phyloP scores from a whole-genome alignment of 1,140 invertebrate species.

The Capitella teleta region DNA sequence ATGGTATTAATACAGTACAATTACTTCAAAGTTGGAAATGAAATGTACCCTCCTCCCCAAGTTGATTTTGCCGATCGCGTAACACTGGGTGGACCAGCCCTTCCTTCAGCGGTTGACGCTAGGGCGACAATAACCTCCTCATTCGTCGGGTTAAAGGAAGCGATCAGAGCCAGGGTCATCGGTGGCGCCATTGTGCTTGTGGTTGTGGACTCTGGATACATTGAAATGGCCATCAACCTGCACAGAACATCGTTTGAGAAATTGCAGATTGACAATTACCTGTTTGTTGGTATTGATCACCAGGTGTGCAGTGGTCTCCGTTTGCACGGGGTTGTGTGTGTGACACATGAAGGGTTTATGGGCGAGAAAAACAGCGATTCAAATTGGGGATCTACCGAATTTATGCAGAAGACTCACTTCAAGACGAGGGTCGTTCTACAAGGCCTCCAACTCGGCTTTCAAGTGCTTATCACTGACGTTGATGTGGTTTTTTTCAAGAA shows the following conservation, averaged over 20 bases:
- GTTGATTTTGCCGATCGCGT: too few relatives aligned
- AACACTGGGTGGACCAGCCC: too few relatives aligned
- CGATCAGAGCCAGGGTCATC: too few relatives aligned
- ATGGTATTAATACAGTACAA: too few relatives aligned
- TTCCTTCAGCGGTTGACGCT: too few relatives aligned
- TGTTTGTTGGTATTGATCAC: neutral
- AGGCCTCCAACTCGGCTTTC: conserved; percentile 2
- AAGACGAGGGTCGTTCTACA: conserved; percentile 9
- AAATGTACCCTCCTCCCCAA: too few relatives aligned
- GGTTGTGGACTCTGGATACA: conserved; percentile 3
- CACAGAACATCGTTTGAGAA: conserved; percentile 2
- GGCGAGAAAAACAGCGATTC: too few relatives aligned
- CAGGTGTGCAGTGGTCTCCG: neutral
- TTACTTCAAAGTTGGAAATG: too few relatives aligned
- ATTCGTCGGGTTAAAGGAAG: too few relatives aligned
- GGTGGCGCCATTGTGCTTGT: neutral
- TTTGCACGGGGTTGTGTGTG: neutral
- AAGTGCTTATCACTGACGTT: conserved; percentile 8
- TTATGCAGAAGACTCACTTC: conserved; percentile 6
- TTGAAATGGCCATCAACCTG: conserved; percentile 6
- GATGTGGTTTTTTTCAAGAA: conserved; percentile 12
- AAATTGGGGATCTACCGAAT: neutral
- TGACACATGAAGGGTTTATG: too few relatives aligned
- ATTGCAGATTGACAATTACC: conserved; percentile 1
- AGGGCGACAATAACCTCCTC: too few relatives aligned